Evolutionary conservation across 92 coral and sea anemone genomes (phyloP).

Genomic region (Paramuricea clavata): DNA sequence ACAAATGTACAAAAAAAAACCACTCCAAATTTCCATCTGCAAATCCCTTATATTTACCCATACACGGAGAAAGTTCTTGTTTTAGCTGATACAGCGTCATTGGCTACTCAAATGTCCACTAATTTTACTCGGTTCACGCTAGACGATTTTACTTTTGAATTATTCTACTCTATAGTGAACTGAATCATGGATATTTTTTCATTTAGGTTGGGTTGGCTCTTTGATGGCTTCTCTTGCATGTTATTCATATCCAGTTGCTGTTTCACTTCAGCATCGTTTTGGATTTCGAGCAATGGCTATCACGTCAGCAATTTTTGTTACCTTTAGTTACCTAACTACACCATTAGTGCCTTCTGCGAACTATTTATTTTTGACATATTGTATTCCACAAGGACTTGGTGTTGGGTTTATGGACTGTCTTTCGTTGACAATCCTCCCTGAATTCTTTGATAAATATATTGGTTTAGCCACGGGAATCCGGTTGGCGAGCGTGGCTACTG

Average conservation of each 20-base stretch:
- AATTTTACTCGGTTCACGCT: too few relatives aligned
- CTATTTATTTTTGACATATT: conserved; percentile 14
- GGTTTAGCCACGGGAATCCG: conserved; percentile 42
- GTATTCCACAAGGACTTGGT: conserved; percentile 4
- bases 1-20: too few relatives aligned
- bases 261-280: background rate
- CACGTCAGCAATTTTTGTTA: background rate
- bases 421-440: background rate
- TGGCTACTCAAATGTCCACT: too few relatives aligned
- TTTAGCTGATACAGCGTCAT: too few relatives aligned
- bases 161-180: too few relatives aligned
- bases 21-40: too few relatives aligned
- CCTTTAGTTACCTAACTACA: background rate
- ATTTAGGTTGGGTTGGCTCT: conserved; percentile 35
- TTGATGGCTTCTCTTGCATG: background rate
- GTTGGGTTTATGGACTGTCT: conserved; percentile 21
- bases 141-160: too few relatives aligned
- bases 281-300: conserved; percentile 21
- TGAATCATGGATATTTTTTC: background rate
- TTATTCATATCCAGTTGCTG: conserved; percentile 7
- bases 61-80: too few relatives aligned
- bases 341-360: conserved; percentile 11
- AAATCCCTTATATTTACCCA: too few relatives aligned
- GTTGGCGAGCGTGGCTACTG: conserved; percentile 1
- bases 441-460: conserved; percentile 6